Evolutionary conservation across 1,140 invertebrate genomes (phyloP), one percentile per base, ranked within the genome.

Genomic region (Cydia strobilella): DNA sequence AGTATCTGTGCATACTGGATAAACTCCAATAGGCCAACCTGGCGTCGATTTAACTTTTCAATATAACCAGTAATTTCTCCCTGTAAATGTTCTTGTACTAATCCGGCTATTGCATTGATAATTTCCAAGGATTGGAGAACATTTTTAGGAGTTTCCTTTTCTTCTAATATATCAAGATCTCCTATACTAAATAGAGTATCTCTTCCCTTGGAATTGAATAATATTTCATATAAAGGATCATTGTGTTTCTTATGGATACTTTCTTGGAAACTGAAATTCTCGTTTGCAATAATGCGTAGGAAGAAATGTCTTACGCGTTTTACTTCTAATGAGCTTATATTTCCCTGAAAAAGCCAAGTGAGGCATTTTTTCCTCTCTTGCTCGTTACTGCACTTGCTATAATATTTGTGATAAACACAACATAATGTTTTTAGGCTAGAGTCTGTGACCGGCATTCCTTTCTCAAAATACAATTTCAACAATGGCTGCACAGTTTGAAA

Each of bases 101-200:
- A 18, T n/a, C 15, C n/a, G n/a, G 65, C 25, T 18, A 90, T 72
- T 74, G 79, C 48, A 39, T 71, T 76, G 51, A 76, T 79, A 15
- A 84, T 73, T 75, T 86, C 82, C 45, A 83, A 76, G 2, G 75
- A 59, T 74, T 82, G 66, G n/a, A 59, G 18, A 62, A 31, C n/a
- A 10, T 65, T 12, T 69, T 66, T 63, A n/a, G 72, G 39, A 0
- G 65, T 48, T 12, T 0, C 12, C 35, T 63, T 51, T 18, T n/a
- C 10, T 45, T 72, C 3, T 39, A 75, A 39, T 18, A 78, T 62
- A 6, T 82, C 77, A 54, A 81, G 79, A 79, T 91, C 86, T 77
- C 91, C 91, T 80, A 88, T 86, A 78, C 82, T 86, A 62, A 89
- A 89, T 31, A 92, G 77, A 71, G 89, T 87, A 75, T 80, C 84